Evolutionary conservation across 1,140 invertebrate genomes (phyloP).

Genomic region (Lerema accius): DNA sequence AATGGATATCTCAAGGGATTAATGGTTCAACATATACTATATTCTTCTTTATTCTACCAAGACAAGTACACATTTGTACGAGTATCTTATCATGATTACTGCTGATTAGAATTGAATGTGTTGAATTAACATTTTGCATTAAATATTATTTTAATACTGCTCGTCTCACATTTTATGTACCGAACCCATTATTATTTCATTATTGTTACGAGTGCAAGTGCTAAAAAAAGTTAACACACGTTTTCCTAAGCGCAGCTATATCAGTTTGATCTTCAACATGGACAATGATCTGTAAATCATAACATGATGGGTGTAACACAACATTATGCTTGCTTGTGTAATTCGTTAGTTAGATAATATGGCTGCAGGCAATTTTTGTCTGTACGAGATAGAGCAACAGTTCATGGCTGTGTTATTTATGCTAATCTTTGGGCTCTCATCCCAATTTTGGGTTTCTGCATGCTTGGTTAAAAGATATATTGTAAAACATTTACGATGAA

Average conservation of each 20-base stretch:
- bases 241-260: not conserved
- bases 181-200: too few relatives aligned
- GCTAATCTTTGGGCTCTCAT: not conserved
- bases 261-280: constrained; percentile 19
- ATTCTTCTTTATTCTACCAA: too few relatives aligned
- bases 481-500: not conserved
- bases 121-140: too few relatives aligned
- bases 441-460: not conserved
- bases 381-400: not conserved
- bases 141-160: too few relatives aligned
- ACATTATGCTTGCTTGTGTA: constrained; percentile 25
- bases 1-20: not conserved
- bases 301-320: constrained; percentile 18
- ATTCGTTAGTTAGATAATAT: constrained; percentile 25
- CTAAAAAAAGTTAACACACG: too few relatives aligned
- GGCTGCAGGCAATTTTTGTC: not conserved
- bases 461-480: not conserved
- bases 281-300: constrained; percentile 6
- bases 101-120: too few relatives aligned
- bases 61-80: too few relatives aligned
- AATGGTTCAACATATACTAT: not conserved
- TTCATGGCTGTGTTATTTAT: constrained; percentile 14
- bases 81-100: too few relatives aligned
- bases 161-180: too few relatives aligned
- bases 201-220: too few relatives aligned